Conservation (phyloP, 2,113 vertebrate genomes). For the Sminthopsis crassicaudata region DNA sequence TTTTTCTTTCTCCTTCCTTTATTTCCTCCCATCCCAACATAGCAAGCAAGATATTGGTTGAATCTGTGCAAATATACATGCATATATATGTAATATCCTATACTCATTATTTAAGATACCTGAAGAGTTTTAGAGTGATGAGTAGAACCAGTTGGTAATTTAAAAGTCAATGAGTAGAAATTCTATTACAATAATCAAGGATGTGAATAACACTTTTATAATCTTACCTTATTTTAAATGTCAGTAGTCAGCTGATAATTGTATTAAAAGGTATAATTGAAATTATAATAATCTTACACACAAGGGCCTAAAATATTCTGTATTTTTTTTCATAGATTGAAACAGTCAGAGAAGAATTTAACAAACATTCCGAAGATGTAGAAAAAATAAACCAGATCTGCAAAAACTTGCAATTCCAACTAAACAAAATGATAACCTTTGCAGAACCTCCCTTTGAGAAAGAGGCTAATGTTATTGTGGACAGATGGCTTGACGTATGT, state of each 20-base stretch:
- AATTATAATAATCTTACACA: neutral
- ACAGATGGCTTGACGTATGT: constrained; percentile 97
- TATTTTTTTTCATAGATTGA: constrained; percentile 84
- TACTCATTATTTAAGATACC: neutral
- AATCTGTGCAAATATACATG: no score
- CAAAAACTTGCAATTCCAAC: constrained; percentile 92
- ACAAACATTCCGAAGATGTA: constrained; percentile 84
- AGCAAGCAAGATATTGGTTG: no score
- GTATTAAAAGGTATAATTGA: neutral
- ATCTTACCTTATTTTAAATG: constrained; percentile 1
- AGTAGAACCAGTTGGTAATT: neutral
- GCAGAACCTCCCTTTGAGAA: constrained; percentile 90
- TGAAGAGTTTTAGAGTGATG: neutral
- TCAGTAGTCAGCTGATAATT: constrained; percentile 1
- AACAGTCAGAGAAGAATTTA: constrained; percentile 90
- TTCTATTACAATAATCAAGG: neutral
- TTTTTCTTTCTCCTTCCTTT: no score
- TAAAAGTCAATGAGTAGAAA: neutral
- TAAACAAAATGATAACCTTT: constrained; percentile 94
- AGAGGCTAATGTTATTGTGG: constrained; percentile 92
- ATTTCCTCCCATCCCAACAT: no score
- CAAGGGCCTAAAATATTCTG: constrained; percentile 24
- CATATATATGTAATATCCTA: neutral
- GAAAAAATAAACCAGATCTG: constrained; percentile 92
- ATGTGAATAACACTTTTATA: neutral